Evolutionary conservation across 1,140 invertebrate species (phyloP).

Genomic region (Akabosia matsudoensis): DNA sequence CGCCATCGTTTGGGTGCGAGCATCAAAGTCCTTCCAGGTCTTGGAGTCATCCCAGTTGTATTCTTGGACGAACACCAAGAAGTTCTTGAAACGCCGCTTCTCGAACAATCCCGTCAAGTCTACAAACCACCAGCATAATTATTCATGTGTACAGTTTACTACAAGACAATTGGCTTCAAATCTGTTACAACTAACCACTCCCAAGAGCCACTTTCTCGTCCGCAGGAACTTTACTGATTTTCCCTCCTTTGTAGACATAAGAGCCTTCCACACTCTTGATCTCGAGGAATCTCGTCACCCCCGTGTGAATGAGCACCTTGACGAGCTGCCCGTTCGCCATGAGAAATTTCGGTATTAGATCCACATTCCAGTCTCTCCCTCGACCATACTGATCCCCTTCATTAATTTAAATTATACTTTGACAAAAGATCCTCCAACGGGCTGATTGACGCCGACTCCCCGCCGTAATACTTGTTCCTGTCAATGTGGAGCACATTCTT

Average conservation of each 20-base stretch:
- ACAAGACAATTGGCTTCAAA: background rate
- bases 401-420: constrained; percentile 65
- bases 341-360: constrained; percentile 98
- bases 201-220: constrained; percentile 98
- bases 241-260: constrained; percentile 97
- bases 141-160: background rate
- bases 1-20: constrained; percentile 76
- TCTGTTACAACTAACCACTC: constrained; percentile 59
- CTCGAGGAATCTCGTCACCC: constrained; percentile 97
- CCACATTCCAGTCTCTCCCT: constrained; percentile 95
- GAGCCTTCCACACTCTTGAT: constrained; percentile 99
- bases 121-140: constrained; percentile 46
- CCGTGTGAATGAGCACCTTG: constrained; percentile 98
- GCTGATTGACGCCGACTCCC: constrained; percentile 97
- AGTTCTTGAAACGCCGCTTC: constrained; percentile 95
- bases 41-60: constrained; percentile 86
- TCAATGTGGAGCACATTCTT: constrained; percentile 99
- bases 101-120: constrained; percentile 99
- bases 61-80: constrained; percentile 92
- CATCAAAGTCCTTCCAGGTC: constrained; percentile 93
- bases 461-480: constrained; percentile 99
- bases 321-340: constrained; percentile 99
- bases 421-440: constrained; percentile 93
- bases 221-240: constrained; percentile 97
- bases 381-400: constrained; percentile 60